Percentiles rank a stretch among this genome's conserved stretches.
Evolutionary conservation across 2,797 vertebrate genomes (phyloP).

Genomic region (Acrossocheilus fasciatus): DNA sequence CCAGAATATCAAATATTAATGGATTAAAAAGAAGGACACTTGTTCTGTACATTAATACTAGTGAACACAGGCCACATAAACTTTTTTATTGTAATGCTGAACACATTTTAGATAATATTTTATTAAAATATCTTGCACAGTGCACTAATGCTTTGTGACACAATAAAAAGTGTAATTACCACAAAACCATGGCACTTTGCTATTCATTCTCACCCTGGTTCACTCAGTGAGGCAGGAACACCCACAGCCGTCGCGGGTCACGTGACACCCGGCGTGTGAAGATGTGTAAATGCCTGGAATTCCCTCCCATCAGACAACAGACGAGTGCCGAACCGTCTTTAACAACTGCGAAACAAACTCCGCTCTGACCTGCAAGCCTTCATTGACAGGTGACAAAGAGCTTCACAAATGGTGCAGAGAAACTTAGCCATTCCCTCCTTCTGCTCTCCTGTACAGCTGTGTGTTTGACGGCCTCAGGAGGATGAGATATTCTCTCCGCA

Average conservation of each 20-base stretch:
- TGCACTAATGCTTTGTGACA: not conserved
- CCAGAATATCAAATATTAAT: not conserved
- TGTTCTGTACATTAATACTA: not conserved
- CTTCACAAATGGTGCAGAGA: conserved; percentile 36
- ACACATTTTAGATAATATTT: not conserved
- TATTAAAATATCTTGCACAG: not conserved
- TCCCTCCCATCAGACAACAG: not conserved
- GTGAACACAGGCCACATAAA: too few relatives aligned
- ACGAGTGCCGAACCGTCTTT: not conserved
- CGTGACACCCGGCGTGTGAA: not conserved
- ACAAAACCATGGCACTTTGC: not conserved
- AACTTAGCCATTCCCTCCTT: conserved; percentile 39
- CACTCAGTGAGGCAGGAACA: not conserved
- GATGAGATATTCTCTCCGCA: conserved; percentile 78
- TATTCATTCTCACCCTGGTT: not conserved
- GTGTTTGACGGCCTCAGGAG: conserved; percentile 82
- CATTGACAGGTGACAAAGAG: conserved; percentile 56
- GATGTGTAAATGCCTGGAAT: not conserved
- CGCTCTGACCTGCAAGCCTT: conserved; percentile 9
- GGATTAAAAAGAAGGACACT: not conserved
- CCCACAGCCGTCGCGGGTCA: not conserved
- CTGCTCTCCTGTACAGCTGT: conserved; percentile 57
- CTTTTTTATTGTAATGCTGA: not conserved
- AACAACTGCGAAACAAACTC: conserved; percentile 24
- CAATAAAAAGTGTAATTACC: not conserved